phyloP scores from a whole-genome alignment of 2,888 invertebrate species.

The Masnerella sp. region DNA sequence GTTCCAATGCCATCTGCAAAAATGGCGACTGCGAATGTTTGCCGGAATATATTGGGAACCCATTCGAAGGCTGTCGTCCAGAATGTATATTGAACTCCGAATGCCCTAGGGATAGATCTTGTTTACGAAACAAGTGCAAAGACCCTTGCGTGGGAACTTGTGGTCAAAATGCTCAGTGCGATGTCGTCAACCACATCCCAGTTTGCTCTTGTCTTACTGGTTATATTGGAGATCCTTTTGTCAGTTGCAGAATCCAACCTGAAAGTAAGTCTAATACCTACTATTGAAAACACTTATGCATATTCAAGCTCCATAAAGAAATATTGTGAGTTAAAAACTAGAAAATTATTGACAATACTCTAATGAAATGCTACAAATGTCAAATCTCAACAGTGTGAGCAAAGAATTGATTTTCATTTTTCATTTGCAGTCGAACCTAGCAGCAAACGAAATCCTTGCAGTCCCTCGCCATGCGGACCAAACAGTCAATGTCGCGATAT shows the following conservation, averaged over 20 bases:
- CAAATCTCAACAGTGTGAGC: no score
- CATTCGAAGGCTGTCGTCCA: conserved; percentile 84
- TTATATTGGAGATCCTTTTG: conserved; percentile 88
- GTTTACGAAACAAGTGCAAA: conserved; percentile 87
- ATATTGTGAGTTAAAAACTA: no score
- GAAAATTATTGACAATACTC: no score
- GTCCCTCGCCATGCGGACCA: conserved; percentile 78
- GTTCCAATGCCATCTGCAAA: conserved; percentile 82
- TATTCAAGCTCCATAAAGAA: conserved; percentile 2
- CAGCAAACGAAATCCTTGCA: conserved; percentile 71
- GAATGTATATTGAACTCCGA: conserved; percentile 89
- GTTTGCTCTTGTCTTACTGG: conserved; percentile 87
- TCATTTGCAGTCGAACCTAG: conserved; percentile 25
- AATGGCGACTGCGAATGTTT: conserved; percentile 84
- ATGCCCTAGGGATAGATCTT: conserved; percentile 87
- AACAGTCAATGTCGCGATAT: conserved; percentile 79
- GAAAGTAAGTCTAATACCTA: conserved; percentile 52
- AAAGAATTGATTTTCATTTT: no score
- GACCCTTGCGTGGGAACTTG: conserved; percentile 92
- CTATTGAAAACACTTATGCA: no score
- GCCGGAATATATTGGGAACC: conserved; percentile 81
- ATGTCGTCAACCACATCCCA: conserved; percentile 88
- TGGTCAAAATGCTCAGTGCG: conserved; percentile 88
- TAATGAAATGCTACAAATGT: no score
- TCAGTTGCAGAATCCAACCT: conserved; percentile 72